Evolutionary conservation across 1,140 invertebrate genomes (phyloP).

Genomic region (Papilio xuthus): DNA sequence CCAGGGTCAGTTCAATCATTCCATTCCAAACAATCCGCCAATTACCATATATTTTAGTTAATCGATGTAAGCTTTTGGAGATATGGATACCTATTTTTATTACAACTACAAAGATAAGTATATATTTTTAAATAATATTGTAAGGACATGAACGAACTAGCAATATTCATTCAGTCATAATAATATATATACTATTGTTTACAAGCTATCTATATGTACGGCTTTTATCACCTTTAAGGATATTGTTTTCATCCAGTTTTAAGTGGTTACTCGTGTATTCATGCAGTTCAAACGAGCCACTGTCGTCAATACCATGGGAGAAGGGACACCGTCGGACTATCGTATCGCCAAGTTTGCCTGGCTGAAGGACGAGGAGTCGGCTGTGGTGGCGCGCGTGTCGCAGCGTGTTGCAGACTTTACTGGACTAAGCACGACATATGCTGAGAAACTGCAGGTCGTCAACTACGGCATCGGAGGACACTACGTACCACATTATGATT

Average conservation of each 20-base stretch:
- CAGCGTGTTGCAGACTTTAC: conserved; percentile 90
- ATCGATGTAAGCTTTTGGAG: no score
- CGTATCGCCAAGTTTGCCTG: conserved; percentile 99
- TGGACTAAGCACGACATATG: conserved; percentile 91
- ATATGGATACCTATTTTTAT: no score
- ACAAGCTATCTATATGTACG: no score
- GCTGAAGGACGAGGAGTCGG: conserved; percentile 94
- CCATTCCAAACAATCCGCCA: not conserved
- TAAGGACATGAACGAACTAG: no score
- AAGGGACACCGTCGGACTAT: conserved; percentile 96
- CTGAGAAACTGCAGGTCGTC: conserved; percentile 97
- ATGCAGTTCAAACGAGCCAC: conserved; percentile 94
- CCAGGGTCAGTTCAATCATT: conserved; percentile 53
- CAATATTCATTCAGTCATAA: no score
- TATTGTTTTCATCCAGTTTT: no score
- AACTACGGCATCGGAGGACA: conserved; percentile 99
- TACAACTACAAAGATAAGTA: no score
- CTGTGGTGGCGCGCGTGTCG: conserved; percentile 88
- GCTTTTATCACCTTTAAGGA: no score
- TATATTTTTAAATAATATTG: no score
- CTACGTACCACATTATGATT: conserved; percentile 99
- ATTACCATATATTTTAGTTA: no score
- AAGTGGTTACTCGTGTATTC: conserved; percentile 39
- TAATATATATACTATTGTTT: no score
- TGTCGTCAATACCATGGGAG: conserved; percentile 97